These are phyloP conservation scores for Prunella strophiata DNA, from an alignment of 2,797 vertebrate species.

Conservation along the genomic window DNA sequence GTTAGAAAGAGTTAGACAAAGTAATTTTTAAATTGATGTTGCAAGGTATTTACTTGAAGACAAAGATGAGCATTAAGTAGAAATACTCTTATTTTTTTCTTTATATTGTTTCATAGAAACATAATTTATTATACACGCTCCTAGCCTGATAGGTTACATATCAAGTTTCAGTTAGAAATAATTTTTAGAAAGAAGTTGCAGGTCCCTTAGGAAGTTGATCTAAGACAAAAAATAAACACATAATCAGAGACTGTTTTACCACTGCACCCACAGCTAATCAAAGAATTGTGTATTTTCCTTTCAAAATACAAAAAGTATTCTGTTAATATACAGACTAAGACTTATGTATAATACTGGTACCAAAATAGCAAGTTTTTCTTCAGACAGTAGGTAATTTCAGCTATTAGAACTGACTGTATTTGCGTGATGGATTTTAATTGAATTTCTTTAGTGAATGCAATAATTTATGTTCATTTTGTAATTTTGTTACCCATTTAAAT, in stretches of 20 bases:
- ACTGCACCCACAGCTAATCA: background rate
- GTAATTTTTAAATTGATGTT: background rate
- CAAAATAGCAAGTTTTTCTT: background rate
- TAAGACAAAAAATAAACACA: background rate
- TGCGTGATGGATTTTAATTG: background rate
- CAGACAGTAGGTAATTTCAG: background rate
- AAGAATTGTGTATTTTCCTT: background rate
- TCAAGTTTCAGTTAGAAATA: background rate
- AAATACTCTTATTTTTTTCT: background rate
- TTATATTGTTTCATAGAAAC: background rate
- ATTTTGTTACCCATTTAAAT: background rate
- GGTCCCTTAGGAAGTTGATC: background rate
- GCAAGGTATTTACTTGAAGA: background rate
- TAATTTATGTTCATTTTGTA: background rate
- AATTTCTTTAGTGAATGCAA: background rate
- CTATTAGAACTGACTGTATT: background rate
- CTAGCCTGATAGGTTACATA: background rate
- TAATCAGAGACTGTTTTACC: background rate
- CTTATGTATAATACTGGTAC: background rate
- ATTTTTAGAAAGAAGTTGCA: background rate
- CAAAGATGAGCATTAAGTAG: background rate
- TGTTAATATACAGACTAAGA: background rate
- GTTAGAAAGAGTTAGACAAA: background rate
- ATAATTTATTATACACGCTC: background rate
- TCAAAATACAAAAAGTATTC: background rate